Conservation (phyloP, 2,113 vertebrate genomes). For the Equus quagga region DNA sequence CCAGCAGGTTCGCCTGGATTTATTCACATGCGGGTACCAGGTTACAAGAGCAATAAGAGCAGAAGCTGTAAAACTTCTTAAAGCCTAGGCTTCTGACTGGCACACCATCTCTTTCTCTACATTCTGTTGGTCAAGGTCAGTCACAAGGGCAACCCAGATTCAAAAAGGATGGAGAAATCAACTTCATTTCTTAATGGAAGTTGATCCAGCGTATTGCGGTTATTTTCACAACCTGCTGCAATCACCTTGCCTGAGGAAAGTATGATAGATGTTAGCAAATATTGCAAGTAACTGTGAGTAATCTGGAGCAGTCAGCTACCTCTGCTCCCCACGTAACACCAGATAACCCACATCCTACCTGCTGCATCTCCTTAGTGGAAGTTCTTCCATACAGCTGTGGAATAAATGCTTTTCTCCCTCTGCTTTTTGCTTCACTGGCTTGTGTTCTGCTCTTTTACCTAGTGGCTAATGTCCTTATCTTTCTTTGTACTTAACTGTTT, state of each 20-base stretch:
- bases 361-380: neutral
- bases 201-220: neutral
- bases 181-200: neutral
- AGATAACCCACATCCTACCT: neutral
- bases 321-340: neutral
- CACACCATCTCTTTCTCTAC: neutral
- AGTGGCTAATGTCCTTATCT: neutral
- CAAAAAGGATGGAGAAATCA: neutral
- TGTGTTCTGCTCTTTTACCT: neutral
- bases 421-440: neutral
- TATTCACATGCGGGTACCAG: neutral
- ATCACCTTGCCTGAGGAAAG: neutral
- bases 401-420: neutral
- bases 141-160: neutral
- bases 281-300: neutral
- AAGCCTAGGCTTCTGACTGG: neutral
- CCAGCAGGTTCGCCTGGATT: neutral
- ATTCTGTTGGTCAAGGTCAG: neutral
- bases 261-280: neutral
- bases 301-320: neutral
- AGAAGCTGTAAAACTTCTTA: neutral
- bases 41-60: neutral
- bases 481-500: neutral
- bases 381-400: neutral
- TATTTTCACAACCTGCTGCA: neutral